Evolutionary conservation across 2,888 invertebrate species (phyloP).

Genomic region (Hydrotaea diabolus): DNA sequence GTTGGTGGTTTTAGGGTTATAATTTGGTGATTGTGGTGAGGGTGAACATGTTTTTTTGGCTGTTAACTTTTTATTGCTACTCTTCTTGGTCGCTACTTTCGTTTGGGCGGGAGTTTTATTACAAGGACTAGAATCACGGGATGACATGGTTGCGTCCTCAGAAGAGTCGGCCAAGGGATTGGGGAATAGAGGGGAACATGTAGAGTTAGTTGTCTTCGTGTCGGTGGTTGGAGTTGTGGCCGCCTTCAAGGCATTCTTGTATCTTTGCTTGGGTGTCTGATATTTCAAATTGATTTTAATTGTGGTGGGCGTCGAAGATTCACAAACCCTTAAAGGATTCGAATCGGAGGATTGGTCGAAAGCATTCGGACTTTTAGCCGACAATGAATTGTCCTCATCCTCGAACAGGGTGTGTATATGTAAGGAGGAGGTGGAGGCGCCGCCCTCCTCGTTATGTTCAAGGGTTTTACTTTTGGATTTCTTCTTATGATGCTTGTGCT

Average conservation of each 20-base stretch:
- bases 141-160: conserved; percentile 61
- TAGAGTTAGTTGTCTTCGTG: conserved; percentile 4
- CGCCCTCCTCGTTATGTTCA: conserved; percentile 12
- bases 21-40: not conserved
- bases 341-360: not conserved
- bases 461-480: conserved; percentile 59
- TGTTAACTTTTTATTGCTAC: conserved; percentile 38
- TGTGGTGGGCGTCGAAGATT: conserved; percentile 68
- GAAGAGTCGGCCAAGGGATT: conserved; percentile 28
- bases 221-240: conserved; percentile 33
- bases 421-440: not conserved
- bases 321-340: conserved; percentile 57
- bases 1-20: too few species aligned
- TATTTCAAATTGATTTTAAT: conserved; percentile 77
- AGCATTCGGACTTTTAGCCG: conserved; percentile 26
- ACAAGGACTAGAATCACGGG: conserved; percentile 40
- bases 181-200: conserved; percentile 3
- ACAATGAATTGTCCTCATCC: conserved; percentile 3
- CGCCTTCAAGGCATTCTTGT: conserved; percentile 61
- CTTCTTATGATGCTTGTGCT: conserved; percentile 64
- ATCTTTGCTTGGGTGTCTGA: conserved; percentile 67
- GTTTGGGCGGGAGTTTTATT: conserved; percentile 29
- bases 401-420: conserved; percentile 25
- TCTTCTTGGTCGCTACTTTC: conserved; percentile 47
- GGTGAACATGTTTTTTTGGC: conserved; percentile 46